Conservation (phyloP, 2,888 invertebrate species). For the Lamproptera curius region DNA sequence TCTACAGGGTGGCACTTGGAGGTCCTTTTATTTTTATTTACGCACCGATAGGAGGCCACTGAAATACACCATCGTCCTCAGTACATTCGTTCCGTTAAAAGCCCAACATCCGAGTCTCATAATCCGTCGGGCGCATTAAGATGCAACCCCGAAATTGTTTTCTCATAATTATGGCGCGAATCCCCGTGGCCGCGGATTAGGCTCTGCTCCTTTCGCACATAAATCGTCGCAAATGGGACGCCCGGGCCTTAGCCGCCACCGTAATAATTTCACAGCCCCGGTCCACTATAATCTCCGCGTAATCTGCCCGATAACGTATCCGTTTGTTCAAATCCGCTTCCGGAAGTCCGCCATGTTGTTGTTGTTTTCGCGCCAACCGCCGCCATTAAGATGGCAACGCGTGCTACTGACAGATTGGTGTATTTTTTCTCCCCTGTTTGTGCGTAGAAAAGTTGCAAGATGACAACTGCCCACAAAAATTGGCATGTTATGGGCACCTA, state of each 20-base stretch:
- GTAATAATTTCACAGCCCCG: constrained; percentile 68
- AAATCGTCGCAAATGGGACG: constrained; percentile 74
- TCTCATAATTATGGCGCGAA: constrained; percentile 72
- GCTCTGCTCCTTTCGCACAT: constrained; percentile 71
- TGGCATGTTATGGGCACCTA: no score
- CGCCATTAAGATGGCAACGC: constrained; percentile 56
- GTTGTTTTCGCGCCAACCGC: constrained; percentile 61
- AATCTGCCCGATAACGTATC: constrained; percentile 75
- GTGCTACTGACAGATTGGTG: constrained; percentile 36
- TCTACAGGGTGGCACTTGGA: constrained; percentile 23
- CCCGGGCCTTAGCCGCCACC: constrained; percentile 67
- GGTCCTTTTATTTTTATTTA: constrained; percentile 22
- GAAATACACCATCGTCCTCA: constrained; percentile 25
- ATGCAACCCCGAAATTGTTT: constrained; percentile 75
- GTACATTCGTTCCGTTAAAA: constrained; percentile 28
- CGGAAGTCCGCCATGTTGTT: constrained; percentile 54
- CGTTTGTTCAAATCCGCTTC: constrained; percentile 68
- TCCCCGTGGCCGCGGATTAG: constrained; percentile 60
- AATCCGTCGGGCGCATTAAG: constrained; percentile 64
- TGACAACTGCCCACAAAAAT: no score
- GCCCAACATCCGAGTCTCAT: constrained; percentile 43
- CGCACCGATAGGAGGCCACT: constrained; percentile 4
- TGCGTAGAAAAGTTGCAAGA: no score
- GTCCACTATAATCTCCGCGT: constrained; percentile 75
- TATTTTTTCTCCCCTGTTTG: no score